Base-by-base conservation (phyloP, 2,888 invertebrate genomes). In the Xylota sylvarum region DNA sequence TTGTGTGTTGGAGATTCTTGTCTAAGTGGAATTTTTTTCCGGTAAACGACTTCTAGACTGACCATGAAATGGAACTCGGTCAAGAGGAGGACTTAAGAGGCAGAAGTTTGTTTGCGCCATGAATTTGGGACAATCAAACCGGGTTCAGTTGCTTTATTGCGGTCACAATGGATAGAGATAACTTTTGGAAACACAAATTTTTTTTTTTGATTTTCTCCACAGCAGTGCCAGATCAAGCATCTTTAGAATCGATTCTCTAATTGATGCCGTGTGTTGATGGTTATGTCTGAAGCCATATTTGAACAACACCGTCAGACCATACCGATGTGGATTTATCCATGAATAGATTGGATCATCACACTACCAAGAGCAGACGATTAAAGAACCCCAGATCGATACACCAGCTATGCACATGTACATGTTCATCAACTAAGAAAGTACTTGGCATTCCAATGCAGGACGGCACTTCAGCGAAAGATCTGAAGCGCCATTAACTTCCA, bases 21-120 rank as follows among this genome's bases (percentile, higher is more conserved):
- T 64, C 76, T 76, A 85, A 85, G 76, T 85, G 79, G 69, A 50
- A n/a, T 65, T 62, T 85, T 84, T 85, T 81, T 80, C 80, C 76
- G 72, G 62, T 67, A 72, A 55, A 58, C 65, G 62, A 65, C 46
- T 76, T 60, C 70, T 52, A 80, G 81, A 65, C 65, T 80, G 85
- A 85, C 85, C 85, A 80, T 85, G 77, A 82, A 74, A 78, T 73
- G 73, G 81, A 86, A 78, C 86, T 86, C 82, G 82, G 82, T 85
- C 86, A 86, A 82, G 67, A 64, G 69, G 43, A 37, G 69, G 43
- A 37, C 37, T 46, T n/a, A 7, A 19, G 19, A 62, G 55, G 35
- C 43, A 48, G 73, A 46, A 73, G 19, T 40, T 37, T 32, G 56
- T 5, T 19, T 50, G 50, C 23, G 3, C 9, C 12, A 10, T 52